These are phyloP conservation scores for Brachyptera risi DNA, from an alignment of 2,888 invertebrate genomes.

Conservation along the genomic window DNA sequence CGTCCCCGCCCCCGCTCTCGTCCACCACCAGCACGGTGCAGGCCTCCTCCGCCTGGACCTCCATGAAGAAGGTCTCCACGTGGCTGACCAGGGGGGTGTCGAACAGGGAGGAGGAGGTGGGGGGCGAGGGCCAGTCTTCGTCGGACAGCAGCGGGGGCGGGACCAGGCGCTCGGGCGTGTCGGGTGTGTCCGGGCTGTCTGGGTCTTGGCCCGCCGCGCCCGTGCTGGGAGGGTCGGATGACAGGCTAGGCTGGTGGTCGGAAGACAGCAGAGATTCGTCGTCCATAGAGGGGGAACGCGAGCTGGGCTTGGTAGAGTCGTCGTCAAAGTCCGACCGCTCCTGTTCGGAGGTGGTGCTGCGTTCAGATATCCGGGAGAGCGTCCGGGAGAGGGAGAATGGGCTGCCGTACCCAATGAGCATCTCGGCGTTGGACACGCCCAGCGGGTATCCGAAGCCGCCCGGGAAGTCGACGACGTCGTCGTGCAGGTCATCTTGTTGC, in stretches of 20 bases:
- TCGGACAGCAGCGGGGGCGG: constrained; percentile 76
- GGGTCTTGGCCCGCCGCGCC: constrained; percentile 46
- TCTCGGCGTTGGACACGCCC: constrained; percentile 57
- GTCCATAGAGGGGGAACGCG: constrained; percentile 77
- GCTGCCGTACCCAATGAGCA: constrained; percentile 65
- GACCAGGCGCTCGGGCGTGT: constrained; percentile 56
- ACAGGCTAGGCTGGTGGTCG: constrained; percentile 79
- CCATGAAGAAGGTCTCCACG: constrained; percentile 75
- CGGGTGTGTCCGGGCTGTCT: constrained; percentile 80
- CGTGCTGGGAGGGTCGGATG: constrained; percentile 65
- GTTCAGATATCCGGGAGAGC: constrained; percentile 79
- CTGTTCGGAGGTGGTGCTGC: constrained; percentile 84
- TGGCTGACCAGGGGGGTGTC: constrained; percentile 70
- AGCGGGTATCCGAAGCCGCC: constrained; percentile 69
- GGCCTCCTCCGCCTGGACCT: constrained; percentile 64
- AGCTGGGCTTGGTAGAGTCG: constrained; percentile 73
- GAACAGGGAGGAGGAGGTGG: constrained; percentile 59
- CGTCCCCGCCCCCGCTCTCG: constrained; percentile 55
- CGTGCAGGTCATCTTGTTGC: constrained; percentile 60
- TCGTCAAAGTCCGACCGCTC: constrained; percentile 72
- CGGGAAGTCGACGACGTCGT: constrained; percentile 73
- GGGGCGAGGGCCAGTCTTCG: constrained; percentile 78
- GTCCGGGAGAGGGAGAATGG: constrained; percentile 73
- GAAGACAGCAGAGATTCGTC: constrained; percentile 80
- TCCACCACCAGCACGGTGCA: constrained; percentile 67